These are phyloP conservation scores for Phenacoccus solenopsis DNA, from an alignment of 1,140 invertebrate species.

Conservation along the genomic window DNA sequence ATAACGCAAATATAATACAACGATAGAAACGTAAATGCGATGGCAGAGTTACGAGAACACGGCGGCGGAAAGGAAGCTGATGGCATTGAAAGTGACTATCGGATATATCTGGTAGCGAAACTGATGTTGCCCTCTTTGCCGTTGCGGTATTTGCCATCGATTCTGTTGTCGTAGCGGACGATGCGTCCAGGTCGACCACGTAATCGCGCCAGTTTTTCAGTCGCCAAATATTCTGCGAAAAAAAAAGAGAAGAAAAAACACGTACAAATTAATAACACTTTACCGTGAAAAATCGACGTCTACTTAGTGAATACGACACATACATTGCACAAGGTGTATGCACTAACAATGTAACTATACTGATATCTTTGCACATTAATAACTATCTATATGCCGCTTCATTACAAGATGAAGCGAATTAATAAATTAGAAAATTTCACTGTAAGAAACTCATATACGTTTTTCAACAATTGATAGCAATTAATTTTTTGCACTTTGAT, in stretches of 20 bases:
- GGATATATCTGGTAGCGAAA: neutral
- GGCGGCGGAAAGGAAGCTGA: conserved; percentile 1
- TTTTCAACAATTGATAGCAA: no score
- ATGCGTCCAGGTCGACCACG: neutral
- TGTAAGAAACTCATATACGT: no score
- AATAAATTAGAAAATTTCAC: no score
- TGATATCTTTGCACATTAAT: no score
- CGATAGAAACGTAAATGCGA: neutral
- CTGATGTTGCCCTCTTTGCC: neutral
- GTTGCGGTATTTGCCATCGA: neutral
- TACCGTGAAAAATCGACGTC: no score
- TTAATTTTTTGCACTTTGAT: no score
- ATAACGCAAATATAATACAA: neutral
- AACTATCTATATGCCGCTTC: no score
- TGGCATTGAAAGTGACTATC: conserved; percentile 11
- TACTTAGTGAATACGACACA: no score
- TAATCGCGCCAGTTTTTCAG: neutral
- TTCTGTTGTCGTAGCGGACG: neutral
- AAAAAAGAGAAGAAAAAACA: no score
- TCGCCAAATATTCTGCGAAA: neutral
- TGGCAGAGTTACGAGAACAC: neutral
- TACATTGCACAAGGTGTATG: no score
- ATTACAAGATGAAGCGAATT: no score
- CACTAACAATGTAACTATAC: no score
- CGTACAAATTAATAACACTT: neutral